These are phyloP conservation scores for Mungos mungo DNA, from an alignment of 2,113 vertebrate species.

Conservation along the genomic window DNA sequence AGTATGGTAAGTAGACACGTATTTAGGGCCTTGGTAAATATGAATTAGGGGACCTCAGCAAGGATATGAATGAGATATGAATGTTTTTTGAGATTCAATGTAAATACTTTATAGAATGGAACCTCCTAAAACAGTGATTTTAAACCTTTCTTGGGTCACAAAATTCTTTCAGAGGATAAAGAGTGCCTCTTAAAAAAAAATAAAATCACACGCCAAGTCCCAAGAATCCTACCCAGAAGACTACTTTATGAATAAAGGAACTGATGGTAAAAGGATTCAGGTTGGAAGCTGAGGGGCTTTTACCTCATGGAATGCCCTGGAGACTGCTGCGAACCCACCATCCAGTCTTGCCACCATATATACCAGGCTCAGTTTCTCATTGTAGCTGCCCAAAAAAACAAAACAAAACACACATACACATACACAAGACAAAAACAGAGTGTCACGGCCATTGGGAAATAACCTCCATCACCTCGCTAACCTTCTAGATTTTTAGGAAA, in stretches of 20 bases:
- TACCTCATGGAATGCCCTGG: slow-evolving; percentile 91
- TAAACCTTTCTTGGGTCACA: slow-evolving; percentile 21
- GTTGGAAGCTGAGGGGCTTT: not conserved
- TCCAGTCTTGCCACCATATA: slow-evolving; percentile 91
- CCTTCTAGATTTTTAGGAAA: not conserved
- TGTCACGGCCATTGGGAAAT: not conserved
- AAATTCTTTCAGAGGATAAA: not conserved
- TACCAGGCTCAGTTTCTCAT: slow-evolving; percentile 85
- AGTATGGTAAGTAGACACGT: not conserved
- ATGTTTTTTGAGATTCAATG: not conserved
- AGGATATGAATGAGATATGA: not conserved
- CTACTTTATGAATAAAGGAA: slow-evolving; percentile 32
- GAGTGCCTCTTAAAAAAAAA: not conserved
- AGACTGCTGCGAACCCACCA: slow-evolving; percentile 90
- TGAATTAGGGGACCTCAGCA: not conserved
- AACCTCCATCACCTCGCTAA: not conserved
- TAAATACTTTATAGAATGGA: slow-evolving; percentile 7
- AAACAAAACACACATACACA: not conserved
- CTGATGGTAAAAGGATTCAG: not conserved
- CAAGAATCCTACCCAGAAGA: slow-evolving; percentile 8
- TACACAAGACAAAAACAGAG: not conserved
- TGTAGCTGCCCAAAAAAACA: slow-evolving; percentile 82
- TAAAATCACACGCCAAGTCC: not conserved
- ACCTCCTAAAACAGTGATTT: not conserved
- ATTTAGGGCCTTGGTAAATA: not conserved